Base-by-base conservation (phyloP, 2,797 vertebrate genomes). In the Acanthis flammea region DNA sequence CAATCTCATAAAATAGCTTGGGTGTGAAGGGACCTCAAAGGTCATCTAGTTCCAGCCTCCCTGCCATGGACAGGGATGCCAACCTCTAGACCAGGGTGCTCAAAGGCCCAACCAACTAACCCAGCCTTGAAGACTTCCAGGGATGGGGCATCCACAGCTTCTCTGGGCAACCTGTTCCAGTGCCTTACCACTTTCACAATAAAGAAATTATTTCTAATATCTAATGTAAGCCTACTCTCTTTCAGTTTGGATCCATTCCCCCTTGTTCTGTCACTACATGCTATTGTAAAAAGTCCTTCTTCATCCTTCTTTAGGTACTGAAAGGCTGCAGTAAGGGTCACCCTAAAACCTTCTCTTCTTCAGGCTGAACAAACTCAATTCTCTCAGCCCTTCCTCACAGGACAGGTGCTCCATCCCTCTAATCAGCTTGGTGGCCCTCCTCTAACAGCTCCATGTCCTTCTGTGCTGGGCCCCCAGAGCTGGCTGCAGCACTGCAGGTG, bases 401-500 rank as follows among this genome's bases (percentile, higher is more conserved):
- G 22, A 65, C 9, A 35, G 5, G 12, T 48, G 19, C 19, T 58
- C 31, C 27, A 50, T 50, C 22, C 5, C 14, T 74, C 18, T 42
- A 6, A 37, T 7, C 14, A 15, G 1, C 22, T n/a, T 57, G 30
- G 14, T n/a, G n/a, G 9, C 13, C 13, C 19, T 67, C 19, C 33
- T 48, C n/a, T 35, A 37, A 16, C 8, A 13, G 6, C 6, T 30
- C 37, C 1, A 0, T 51, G 73, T 42, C 3, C 12, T 28, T 42
- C 47, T 28, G 37, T 51, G 15, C 47, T 62, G 71, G 11, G 7
- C 3, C 6, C 44, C 67, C 61, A 51, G 8, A 23, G 12, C 45
- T 84, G 81, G 4, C 24, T 19, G 37, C n/a, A 58, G 37, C 22
- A 0, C 22, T 44, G 11, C 21, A 50, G 35, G 45, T 66, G 53